A percentile compares a stretch with the other conserved stretches of the same genome.
These are phyloP conservation scores for Rhopalosiphum maidis DNA, from an alignment of 1,140 invertebrate species.

Conservation along the genomic window DNA sequence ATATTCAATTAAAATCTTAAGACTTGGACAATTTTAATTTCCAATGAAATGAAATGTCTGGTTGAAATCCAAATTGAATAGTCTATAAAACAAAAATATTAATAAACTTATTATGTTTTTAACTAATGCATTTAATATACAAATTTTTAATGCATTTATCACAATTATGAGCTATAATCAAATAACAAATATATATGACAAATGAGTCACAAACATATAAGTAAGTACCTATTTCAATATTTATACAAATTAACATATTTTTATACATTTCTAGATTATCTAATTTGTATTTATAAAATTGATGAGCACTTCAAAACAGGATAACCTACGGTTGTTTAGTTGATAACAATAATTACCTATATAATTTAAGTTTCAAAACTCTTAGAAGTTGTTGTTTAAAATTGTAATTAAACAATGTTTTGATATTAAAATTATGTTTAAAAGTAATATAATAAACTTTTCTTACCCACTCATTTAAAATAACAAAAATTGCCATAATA, in stretches of 20 bases:
- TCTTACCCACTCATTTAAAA: not conserved
- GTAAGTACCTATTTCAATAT: not conserved
- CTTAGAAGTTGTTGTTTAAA: not conserved
- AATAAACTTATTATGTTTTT: not conserved
- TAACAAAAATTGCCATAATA: not conserved
- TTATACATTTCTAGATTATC: not conserved
- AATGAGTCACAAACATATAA: not conserved
- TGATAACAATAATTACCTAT: not conserved
- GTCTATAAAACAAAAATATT: constrained; percentile 20
- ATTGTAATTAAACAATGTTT: not conserved
- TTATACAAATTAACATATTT: not conserved
- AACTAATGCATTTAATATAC: not conserved
- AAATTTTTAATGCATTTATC: not conserved
- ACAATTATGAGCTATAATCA: not conserved
- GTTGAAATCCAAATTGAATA: constrained; percentile 11
- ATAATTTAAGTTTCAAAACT: not conserved
- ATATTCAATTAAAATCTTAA: no score
- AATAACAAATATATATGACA: not conserved
- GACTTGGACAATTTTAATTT: not conserved
- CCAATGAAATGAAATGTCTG: not conserved
- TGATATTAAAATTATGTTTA: not conserved
- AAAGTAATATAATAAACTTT: not conserved
- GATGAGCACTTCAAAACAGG: not conserved
- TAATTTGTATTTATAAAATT: not conserved
- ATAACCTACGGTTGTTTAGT: not conserved